Percentiles rank a stretch among this genome's conserved stretches.
phyloP scores from a whole-genome alignment of 2,797 vertebrate genomes.

The Argya squamiceps region DNA sequence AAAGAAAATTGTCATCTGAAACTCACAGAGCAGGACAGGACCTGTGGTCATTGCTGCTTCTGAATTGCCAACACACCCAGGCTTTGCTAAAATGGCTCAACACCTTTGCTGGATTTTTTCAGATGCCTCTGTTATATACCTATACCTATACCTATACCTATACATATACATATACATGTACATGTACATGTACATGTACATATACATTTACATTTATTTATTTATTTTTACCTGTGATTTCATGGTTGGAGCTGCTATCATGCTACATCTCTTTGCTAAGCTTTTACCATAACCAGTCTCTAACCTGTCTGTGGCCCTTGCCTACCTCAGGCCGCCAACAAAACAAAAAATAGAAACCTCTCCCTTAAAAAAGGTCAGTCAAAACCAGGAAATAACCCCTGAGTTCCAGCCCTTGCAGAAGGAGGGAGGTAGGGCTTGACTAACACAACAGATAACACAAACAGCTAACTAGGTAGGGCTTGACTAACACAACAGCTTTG shows the following conservation, averaged over 20 bases:
- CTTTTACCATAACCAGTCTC: not conserved
- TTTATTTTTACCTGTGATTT: not conserved
- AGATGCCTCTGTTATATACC: not conserved
- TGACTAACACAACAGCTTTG: not conserved
- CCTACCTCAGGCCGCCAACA: not conserved
- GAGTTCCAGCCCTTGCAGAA: not conserved
- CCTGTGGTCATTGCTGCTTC: not conserved
- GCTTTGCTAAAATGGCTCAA: not conserved
- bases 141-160: too few relatives aligned
- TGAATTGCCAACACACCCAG: not conserved
- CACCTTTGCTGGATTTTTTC: not conserved
- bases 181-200: too few relatives aligned
- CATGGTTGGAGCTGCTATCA: not conserved
- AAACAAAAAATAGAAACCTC: not conserved
- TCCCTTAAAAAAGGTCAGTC: not conserved
- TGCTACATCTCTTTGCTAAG: not conserved
- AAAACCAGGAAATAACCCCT: not conserved
- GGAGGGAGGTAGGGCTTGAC: not conserved
- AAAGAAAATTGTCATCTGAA: not conserved
- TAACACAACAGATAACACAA: not conserved
- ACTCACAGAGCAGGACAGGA: not conserved
- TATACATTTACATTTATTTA: too few relatives aligned
- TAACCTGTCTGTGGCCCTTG: not conserved
- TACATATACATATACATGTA: too few relatives aligned
- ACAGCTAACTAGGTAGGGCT: too few relatives aligned